Conservation (phyloP, 2,113 vertebrate genomes). For the Eulemur macaco region DNA sequence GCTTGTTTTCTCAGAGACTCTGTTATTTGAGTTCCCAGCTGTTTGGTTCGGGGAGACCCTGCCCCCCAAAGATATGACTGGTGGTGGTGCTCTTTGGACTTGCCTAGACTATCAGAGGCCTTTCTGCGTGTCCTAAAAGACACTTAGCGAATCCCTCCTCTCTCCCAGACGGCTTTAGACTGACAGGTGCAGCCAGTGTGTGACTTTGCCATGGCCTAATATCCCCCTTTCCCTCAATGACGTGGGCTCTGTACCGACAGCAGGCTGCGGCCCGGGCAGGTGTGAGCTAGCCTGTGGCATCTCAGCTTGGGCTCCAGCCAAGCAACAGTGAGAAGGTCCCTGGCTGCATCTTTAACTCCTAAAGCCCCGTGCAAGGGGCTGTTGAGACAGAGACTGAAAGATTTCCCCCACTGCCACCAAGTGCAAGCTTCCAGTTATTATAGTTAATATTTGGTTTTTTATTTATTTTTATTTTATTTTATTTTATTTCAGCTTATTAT, state of each 20-base stretch:
- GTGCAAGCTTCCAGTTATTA: neutral
- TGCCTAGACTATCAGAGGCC: neutral
- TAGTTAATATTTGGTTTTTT: neutral
- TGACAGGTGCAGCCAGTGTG: constrained; percentile 8
- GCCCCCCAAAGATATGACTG: neutral
- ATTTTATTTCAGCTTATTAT: too few relatives aligned
- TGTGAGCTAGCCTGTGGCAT: neutral
- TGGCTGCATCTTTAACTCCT: neutral
- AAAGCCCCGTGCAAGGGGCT: neutral
- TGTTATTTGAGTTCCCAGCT: neutral
- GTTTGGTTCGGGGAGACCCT: neutral
- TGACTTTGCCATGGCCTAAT: neutral
- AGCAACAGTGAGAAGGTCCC: neutral
- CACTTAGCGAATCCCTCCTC: neutral
- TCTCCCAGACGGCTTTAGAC: neutral
- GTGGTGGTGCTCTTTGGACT: neutral
- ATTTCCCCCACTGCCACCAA: neutral
- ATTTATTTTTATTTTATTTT: too few relatives aligned
- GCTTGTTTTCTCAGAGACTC: neutral
- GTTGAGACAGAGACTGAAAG: neutral
- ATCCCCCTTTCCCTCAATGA: neutral
- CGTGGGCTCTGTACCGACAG: neutral
- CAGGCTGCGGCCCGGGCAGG: constrained; percentile 2
- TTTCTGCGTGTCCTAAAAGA: constrained; percentile 2
- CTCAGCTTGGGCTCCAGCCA: neutral